Conservation (phyloP, 2,888 invertebrate genomes). For the Aleiodes alternator region DNA sequence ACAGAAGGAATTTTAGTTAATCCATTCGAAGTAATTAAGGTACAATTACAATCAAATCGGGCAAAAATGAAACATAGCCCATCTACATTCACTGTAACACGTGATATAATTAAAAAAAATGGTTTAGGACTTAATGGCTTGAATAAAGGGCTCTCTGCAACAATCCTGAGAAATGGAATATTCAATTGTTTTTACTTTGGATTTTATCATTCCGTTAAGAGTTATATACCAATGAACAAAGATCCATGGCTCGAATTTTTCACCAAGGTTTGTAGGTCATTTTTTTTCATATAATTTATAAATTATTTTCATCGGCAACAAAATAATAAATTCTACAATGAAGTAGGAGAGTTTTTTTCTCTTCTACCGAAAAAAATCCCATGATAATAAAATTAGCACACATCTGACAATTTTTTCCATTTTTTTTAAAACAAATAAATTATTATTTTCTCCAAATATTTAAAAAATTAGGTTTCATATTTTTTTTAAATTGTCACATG, state of each 20-base stretch:
- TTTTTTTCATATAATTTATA: slow-evolving; percentile 9
- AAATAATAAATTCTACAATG: not conserved
- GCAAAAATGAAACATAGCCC: slow-evolving; percentile 81
- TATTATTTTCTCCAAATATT: too few relatives aligned
- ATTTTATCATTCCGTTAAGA: slow-evolving; percentile 94
- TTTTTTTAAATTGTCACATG: too few relatives aligned
- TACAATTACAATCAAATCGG: slow-evolving; percentile 88
- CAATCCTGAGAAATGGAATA: slow-evolving; percentile 91
- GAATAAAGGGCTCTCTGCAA: slow-evolving; percentile 92
- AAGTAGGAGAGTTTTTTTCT: slow-evolving; percentile 52
- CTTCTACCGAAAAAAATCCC: too few relatives aligned
- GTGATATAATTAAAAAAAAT: slow-evolving; percentile 84
- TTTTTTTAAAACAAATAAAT: too few relatives aligned
- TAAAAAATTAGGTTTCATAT: too few relatives aligned
- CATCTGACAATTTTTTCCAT: too few relatives aligned
- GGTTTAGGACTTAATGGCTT: slow-evolving; percentile 89
- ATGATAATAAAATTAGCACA: too few relatives aligned
- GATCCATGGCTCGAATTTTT: slow-evolving; percentile 84
- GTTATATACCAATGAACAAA: slow-evolving; percentile 81
- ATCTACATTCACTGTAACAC: slow-evolving; percentile 88
- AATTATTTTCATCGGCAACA: not conserved
- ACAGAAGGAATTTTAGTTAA: slow-evolving; percentile 95
- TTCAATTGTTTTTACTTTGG: slow-evolving; percentile 98
- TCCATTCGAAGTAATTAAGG: slow-evolving; percentile 97
- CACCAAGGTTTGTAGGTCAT: slow-evolving; percentile 77